Conservation (phyloP, 23 tunicate genomes). For the Ascidia mentula region DNA sequence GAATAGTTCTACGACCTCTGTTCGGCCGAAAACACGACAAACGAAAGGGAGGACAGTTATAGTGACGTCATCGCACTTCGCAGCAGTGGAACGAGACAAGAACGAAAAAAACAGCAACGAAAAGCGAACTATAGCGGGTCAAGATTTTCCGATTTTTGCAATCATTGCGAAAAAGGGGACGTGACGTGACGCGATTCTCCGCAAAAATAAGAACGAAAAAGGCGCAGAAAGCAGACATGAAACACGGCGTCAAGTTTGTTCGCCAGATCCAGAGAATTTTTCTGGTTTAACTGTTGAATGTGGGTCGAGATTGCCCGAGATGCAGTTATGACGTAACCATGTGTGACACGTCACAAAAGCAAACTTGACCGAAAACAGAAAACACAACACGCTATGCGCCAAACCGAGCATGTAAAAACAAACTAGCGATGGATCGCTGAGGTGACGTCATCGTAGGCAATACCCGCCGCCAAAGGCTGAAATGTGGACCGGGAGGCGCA, state of each 20-base stretch:
- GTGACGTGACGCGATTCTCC: neutral
- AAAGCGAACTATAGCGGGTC: neutral
- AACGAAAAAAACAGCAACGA: neutral
- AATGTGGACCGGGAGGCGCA: slow-evolving; percentile 11
- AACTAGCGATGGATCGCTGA: neutral
- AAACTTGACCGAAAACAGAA: neutral
- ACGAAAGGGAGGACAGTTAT: neutral
- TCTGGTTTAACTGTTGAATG: no score
- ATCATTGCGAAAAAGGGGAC: neutral
- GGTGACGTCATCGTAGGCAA: slow-evolving; percentile 5
- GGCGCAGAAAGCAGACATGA: neutral
- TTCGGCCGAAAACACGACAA: neutral
- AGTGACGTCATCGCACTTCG: neutral
- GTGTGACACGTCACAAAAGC: neutral
- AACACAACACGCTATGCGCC: neutral
- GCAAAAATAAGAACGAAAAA: slow-evolving; percentile 3
- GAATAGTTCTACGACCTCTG: no score
- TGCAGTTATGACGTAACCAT: neutral
- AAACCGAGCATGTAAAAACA: neutral
- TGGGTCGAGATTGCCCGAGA: slow-evolving; percentile 1
- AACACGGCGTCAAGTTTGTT: no score
- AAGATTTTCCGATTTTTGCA: neutral
- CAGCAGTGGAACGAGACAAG: slow-evolving; percentile 5
- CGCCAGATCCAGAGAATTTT: no score
- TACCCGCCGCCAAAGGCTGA: no score